A percentile compares a stretch with the other conserved stretches of the same genome.
phyloP scores from a whole-genome alignment of 2,797 vertebrate species.

The Poecilia wingei region DNA sequence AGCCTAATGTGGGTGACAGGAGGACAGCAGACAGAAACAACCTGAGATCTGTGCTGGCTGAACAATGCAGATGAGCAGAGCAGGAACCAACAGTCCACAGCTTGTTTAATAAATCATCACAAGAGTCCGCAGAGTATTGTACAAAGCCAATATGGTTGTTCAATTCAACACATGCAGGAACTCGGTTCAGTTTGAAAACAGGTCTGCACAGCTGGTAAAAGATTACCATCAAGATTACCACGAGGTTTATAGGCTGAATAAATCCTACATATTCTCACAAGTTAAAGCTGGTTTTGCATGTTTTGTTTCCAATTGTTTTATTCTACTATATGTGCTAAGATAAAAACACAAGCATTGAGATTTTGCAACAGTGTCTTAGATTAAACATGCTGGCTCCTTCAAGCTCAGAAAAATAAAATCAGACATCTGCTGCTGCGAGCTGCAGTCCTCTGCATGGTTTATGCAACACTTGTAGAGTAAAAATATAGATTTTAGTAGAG shows the following conservation, averaged over 20 bases:
- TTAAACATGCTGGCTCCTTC: not conserved
- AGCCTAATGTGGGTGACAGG: not conserved
- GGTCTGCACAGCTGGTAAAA: not conserved
- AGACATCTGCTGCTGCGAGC: not conserved
- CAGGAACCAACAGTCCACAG: conserved; percentile 8
- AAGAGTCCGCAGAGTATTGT: conserved; percentile 25
- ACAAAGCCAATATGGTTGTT: conserved; percentile 17
- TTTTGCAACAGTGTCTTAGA: not conserved
- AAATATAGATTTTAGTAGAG: conserved; percentile 23
- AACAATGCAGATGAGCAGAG: conserved; percentile 21
- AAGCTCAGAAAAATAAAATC: not conserved
- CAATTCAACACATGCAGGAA: not conserved
- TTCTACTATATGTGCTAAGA: too few species aligned
- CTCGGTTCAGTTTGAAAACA: conserved; percentile 13
- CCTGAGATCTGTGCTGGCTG: not conserved
- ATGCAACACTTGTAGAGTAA: not conserved
- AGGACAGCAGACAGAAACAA: not conserved
- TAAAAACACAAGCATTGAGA: not conserved
- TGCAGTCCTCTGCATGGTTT: conserved; percentile 12
- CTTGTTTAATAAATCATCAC: conserved; percentile 49
- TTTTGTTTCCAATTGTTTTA: not conserved
- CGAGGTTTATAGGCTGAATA: not conserved
- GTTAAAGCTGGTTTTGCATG: not conserved
- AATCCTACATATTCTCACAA: not conserved
- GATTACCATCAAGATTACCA: not conserved